phyloP scores from a whole-genome alignment of 2,113 vertebrate genomes.

The Dolichotis patagonum region DNA sequence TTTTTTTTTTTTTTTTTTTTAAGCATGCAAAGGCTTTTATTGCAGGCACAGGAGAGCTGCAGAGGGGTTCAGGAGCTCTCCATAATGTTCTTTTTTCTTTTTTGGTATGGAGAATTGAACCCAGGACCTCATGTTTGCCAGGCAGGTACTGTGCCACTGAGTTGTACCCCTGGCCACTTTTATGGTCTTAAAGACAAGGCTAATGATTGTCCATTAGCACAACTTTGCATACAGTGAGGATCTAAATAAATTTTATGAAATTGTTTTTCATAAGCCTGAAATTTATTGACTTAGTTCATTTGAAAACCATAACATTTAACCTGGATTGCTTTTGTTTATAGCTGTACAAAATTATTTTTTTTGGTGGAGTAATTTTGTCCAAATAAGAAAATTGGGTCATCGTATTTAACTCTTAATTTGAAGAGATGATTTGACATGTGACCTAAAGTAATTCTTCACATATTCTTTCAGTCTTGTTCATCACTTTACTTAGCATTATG shows the following conservation, averaged over 20 bases:
- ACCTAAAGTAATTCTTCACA: constrained; percentile 75
- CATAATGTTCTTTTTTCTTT: no score
- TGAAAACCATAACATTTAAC: constrained; percentile 69
- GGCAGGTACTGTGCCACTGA: no score
- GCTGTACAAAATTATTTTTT: constrained; percentile 66
- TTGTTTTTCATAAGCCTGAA: constrained; percentile 44
- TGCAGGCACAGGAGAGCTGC: no score
- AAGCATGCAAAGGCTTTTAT: no score
- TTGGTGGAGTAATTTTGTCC: constrained; percentile 49
- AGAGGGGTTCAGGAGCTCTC: no score
- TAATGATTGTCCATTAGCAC: constrained; percentile 50
- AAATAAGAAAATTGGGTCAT: constrained; percentile 65
- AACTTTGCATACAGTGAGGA: constrained; percentile 14
- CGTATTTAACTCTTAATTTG: constrained; percentile 34
- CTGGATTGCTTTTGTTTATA: constrained; percentile 67
- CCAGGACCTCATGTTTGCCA: no score
- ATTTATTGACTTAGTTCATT: constrained; percentile 77
- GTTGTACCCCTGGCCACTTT: background rate
- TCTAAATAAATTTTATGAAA: constrained; percentile 34
- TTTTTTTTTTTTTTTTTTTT: no score
- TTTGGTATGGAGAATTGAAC: no score
- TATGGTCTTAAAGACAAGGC: background rate
- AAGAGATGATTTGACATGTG: constrained; percentile 72
- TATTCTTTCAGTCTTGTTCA: constrained; percentile 66
- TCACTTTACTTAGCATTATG: constrained; percentile 49